These are phyloP conservation scores for Norana najaformis DNA, from an alignment of 2,888 invertebrate genomes.

Conservation along the genomic window DNA sequence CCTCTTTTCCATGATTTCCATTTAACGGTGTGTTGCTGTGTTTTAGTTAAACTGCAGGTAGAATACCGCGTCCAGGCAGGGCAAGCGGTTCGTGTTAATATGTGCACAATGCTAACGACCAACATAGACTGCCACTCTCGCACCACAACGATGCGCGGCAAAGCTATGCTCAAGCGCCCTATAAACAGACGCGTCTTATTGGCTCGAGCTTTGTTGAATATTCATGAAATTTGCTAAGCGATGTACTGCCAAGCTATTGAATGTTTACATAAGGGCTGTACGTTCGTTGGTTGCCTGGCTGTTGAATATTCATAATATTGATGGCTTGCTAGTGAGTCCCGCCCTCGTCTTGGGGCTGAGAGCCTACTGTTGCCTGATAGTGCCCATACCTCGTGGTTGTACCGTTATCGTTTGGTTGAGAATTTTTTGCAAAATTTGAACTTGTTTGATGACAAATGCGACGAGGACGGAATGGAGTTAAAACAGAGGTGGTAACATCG, in stretches of 20 bases:
- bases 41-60: slow-evolving; percentile 13
- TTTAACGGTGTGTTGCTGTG: slow-evolving; percentile 22
- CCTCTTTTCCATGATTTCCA: slow-evolving; percentile 62
- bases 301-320: neutral
- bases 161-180: slow-evolving; percentile 13
- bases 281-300: neutral
- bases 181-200: neutral
- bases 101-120: slow-evolving; percentile 6
- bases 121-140: slow-evolving; percentile 10
- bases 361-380: neutral
- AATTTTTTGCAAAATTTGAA: neutral
- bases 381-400: slow-evolving; percentile 13
- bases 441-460: neutral
- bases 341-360: neutral
- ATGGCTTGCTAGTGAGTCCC: neutral
- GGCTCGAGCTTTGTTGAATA: neutral
- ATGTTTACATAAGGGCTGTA: neutral
- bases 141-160: neutral
- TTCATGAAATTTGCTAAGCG: neutral
- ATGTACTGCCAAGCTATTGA: neutral
- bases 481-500: neutral
- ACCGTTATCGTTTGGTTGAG: slow-evolving; percentile 4
- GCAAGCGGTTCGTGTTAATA: neutral
- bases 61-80: slow-evolving; percentile 13
- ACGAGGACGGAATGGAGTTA: neutral